Percentiles rank a stretch among this genome's conserved stretches.
Conservation (phyloP, 2,888 invertebrate genomes). For the Acleris emargana region DNA sequence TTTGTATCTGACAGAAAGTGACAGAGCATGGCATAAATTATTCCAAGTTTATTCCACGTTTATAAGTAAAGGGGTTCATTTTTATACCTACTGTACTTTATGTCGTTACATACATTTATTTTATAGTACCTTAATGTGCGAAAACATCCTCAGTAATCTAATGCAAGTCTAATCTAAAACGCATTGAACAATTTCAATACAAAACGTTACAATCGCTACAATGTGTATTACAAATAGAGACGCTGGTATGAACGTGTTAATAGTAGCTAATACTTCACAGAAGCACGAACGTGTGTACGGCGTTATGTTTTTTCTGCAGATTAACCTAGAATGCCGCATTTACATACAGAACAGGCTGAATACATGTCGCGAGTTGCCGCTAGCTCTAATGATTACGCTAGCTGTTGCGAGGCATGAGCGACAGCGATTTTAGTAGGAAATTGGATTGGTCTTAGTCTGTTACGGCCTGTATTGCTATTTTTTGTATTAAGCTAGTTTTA, state of each 20-base stretch:
- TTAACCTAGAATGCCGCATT: conserved; percentile 29
- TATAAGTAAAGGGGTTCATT: no score
- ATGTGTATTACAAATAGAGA: no score
- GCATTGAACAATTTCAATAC: background rate
- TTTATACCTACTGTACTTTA: no score
- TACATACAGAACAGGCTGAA: conserved; percentile 30
- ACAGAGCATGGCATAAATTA: no score
- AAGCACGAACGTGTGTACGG: conserved; percentile 4
- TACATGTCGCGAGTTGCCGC: conserved; percentile 34
- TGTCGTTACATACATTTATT: background rate
- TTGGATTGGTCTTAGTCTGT: background rate
- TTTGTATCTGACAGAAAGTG: no score
- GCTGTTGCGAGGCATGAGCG: background rate
- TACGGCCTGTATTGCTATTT: no score
- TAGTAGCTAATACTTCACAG: background rate
- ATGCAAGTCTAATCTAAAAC: conserved; percentile 1
- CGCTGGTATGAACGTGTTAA: background rate
- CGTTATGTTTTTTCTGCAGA: conserved; percentile 31
- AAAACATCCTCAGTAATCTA: no score
- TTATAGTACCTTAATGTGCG: no score
- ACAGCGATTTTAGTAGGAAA: background rate
- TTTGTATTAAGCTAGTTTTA: no score
- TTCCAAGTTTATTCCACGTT: no score
- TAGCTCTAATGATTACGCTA: conserved; percentile 30
- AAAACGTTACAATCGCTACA: no score